Evolutionary conservation across 1,140 invertebrate genomes (phyloP).

Genomic region (Rhagoletis pomonella): DNA sequence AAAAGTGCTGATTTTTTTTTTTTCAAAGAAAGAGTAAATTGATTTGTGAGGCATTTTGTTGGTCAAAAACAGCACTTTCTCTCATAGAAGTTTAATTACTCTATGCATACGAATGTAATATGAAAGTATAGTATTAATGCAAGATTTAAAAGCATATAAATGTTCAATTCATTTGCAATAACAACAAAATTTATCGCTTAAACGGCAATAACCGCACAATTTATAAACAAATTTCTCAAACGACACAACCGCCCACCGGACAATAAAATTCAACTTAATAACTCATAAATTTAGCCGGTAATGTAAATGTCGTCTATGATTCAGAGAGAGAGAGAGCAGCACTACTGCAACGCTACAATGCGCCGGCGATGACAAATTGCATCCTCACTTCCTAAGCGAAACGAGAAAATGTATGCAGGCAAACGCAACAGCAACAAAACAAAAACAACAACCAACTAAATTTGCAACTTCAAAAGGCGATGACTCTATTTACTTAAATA

Average conservation of each 20-base stretch:
- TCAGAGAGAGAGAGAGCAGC: neutral
- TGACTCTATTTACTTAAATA: constrained; percentile 50
- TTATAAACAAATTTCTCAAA: constrained; percentile 40
- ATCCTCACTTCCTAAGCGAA: constrained; percentile 31
- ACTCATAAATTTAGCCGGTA: constrained; percentile 54
- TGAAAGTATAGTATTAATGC: too few species aligned
- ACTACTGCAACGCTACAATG: neutral
- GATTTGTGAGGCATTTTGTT: too few species aligned
- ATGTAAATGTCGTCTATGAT: constrained; percentile 48
- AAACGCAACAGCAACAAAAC: neutral
- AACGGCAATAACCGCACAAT: neutral
- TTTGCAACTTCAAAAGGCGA: constrained; percentile 30
- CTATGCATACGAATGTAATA: too few species aligned
- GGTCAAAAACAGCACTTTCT: too few species aligned
- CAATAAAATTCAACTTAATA: constrained; percentile 56
- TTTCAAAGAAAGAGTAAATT: too few species aligned
- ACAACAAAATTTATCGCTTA: neutral
- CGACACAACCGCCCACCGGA: constrained; percentile 51
- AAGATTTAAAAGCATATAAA: neutral
- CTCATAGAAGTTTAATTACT: too few species aligned
- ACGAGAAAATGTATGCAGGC: neutral
- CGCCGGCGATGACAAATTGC: constrained; percentile 52
- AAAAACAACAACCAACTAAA: neutral
- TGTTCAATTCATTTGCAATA: neutral
- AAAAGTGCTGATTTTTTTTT: too few species aligned